Evolutionary conservation across 2,797 vertebrate species (phyloP).

Genomic region (Xenopus petersii): DNA sequence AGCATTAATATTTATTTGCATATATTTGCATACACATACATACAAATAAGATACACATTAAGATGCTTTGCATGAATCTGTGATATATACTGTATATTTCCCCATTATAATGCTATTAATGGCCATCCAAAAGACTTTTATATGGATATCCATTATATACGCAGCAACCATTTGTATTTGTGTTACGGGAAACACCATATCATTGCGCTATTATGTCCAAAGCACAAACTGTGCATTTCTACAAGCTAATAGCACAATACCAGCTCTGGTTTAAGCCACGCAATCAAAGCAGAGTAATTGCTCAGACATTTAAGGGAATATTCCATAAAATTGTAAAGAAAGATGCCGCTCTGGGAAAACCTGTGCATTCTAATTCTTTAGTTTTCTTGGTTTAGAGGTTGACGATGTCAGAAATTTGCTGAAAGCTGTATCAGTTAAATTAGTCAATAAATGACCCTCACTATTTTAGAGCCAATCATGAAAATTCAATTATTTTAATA

Average conservation of each 20-base stretch:
- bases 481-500: not conserved
- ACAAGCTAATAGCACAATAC: not conserved
- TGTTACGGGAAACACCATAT: not conserved
- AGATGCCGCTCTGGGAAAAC: not conserved
- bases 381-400: not conserved
- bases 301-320: not conserved
- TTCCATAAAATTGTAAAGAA: not conserved
- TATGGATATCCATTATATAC: constrained; percentile 1
- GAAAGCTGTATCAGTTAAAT: not conserved
- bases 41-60: not conserved
- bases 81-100: not conserved
- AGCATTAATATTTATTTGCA: not conserved
- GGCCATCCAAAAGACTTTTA: not conserved
- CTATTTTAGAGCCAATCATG: constrained; percentile 3
- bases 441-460: constrained; percentile 4
- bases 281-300: not conserved
- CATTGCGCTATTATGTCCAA: not conserved
- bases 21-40: not conserved
- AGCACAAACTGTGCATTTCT: not conserved
- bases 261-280: not conserved
- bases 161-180: not conserved
- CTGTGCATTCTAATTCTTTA: not conserved
- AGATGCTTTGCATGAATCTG: not conserved
- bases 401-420: not conserved
- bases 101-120: not conserved